Percentiles rank a stretch among this genome's conserved stretches.
Conservation (phyloP, 1,140 invertebrate genomes). For the Carcinoscorpius rotundicauda region DNA sequence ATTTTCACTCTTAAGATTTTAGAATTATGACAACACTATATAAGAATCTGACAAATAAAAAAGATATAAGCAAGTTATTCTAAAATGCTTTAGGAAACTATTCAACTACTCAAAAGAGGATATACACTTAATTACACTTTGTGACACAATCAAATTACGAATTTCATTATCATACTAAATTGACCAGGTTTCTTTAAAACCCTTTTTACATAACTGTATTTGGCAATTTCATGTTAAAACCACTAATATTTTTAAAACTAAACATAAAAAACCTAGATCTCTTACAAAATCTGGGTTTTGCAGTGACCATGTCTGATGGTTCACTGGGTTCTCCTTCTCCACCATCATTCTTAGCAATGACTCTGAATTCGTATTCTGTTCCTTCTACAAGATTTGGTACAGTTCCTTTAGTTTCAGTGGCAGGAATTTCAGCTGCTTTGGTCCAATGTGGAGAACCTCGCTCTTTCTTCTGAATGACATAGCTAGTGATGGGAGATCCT, state of each 20-base stretch:
- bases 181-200: too few species aligned
- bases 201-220: neutral
- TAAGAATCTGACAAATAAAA: too few species aligned
- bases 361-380: slow-evolving; percentile 37
- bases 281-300: slow-evolving; percentile 25
- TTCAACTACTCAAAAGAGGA: too few species aligned
- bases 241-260: neutral
- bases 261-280: too few species aligned
- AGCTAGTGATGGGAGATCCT: slow-evolving; percentile 81
- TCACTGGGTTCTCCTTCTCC: slow-evolving; percentile 37
- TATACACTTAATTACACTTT: too few species aligned
- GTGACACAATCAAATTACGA: too few species aligned
- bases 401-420: slow-evolving; percentile 52
- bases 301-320: slow-evolving; percentile 36
- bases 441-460: slow-evolving; percentile 80
- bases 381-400: slow-evolving; percentile 30
- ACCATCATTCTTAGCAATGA: slow-evolving; percentile 36
- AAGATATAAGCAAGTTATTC: too few species aligned
- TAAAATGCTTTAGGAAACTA: too few species aligned
- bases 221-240: neutral
- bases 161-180: too few species aligned
- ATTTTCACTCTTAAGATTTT: too few species aligned
- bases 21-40: too few species aligned
- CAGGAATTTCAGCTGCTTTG: slow-evolving; percentile 73
- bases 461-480: slow-evolving; percentile 91